Base-by-base conservation (phyloP, 2,113 vertebrate species). In the Nettapus auritus region DNA sequence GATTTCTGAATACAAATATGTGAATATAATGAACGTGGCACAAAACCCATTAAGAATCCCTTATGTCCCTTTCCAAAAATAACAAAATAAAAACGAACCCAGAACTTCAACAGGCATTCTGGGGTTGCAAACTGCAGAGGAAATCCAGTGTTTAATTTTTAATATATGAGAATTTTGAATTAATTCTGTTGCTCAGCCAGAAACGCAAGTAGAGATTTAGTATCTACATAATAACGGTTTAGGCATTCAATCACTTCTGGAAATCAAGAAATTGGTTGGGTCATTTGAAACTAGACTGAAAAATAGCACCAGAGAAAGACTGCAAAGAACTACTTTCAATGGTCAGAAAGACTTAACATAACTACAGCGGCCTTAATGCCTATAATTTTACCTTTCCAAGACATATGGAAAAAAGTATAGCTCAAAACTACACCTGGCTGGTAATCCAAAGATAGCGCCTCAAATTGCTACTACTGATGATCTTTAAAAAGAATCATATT, bases 91-190 rank as follows among this genome's bases (percentile, higher is more conserved):
- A 5, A 8, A 18, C 34, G 9, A 55, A 55, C 46, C 10, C 29
- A 53, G 56, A 68, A 89, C 23, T 71, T 92, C 40, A 63, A 44
- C 4, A 56, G 80, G 33, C 81, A 48, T 73, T 89, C 50, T 76
- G 23, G 7, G 71, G 26, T n/a, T 42, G 26, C 26, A 90, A 88
- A 89, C 22, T 89, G 69, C 34, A 79, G 79, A 87, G 62, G 46
- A 91, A 89, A 89, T 66, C 40, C n/a, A 22, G 21, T n/a, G 50
- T 93, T 86, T 76, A 78, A 75, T 86, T 94, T 92, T 94, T 79
- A 89, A 82, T 87, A n/a, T 23, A 70, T 38, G 84, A 92, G 57
- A 89, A 94, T 68, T 0, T 0, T 53, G 75, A 91, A 40, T 92
- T 62, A 82, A 50, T 62, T 92, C 31, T 46, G 28, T n/a, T 67